Evolutionary conservation across 1,140 invertebrate species (phyloP).

Genomic region (Myzus persicae): DNA sequence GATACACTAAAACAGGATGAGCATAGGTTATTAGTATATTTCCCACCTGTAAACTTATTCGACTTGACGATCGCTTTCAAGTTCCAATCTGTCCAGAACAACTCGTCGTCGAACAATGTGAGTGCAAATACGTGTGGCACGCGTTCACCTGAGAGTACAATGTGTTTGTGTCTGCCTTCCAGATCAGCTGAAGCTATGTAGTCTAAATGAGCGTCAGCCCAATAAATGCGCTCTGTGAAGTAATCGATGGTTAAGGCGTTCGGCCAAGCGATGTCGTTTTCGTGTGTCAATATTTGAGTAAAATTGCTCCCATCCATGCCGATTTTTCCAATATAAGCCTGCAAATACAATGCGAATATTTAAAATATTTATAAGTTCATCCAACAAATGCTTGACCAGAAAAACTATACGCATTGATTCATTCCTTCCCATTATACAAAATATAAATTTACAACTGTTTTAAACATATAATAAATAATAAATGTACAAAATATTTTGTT

Average conservation of each 20-base stretch:
- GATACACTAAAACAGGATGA: background rate
- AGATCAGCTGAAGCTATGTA: slow-evolving; percentile 94
- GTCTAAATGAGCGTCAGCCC: slow-evolving; percentile 98
- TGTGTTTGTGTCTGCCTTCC: slow-evolving; percentile 84
- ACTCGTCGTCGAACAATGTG: slow-evolving; percentile 89
- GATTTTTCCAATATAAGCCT: slow-evolving; percentile 96
- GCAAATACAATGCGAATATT: slow-evolving; percentile 56
- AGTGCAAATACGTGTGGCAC: slow-evolving; percentile 96
- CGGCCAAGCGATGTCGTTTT: slow-evolving; percentile 96
- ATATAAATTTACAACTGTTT: background rate
- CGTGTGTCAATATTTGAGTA: slow-evolving; percentile 86
- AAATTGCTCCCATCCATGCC: slow-evolving; percentile 96
- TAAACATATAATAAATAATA: background rate
- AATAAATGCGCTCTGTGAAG: slow-evolving; percentile 93
- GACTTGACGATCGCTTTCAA: slow-evolving; percentile 85
- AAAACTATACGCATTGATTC: background rate
- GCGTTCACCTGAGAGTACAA: slow-evolving; percentile 78
- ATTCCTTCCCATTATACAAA: background rate
- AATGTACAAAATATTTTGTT: background rate
- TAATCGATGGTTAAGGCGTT: slow-evolving; percentile 97
- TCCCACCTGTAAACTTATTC: slow-evolving; percentile 84
- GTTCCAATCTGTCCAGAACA: slow-evolving; percentile 99
- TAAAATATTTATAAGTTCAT: background rate
- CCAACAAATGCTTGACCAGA: background rate
- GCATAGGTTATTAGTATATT: background rate